Percentiles rank a stretch among this genome's conserved stretches.
phyloP scores from a whole-genome alignment of 2,113 vertebrate genomes.

The Seriola quinqueradiata region DNA sequence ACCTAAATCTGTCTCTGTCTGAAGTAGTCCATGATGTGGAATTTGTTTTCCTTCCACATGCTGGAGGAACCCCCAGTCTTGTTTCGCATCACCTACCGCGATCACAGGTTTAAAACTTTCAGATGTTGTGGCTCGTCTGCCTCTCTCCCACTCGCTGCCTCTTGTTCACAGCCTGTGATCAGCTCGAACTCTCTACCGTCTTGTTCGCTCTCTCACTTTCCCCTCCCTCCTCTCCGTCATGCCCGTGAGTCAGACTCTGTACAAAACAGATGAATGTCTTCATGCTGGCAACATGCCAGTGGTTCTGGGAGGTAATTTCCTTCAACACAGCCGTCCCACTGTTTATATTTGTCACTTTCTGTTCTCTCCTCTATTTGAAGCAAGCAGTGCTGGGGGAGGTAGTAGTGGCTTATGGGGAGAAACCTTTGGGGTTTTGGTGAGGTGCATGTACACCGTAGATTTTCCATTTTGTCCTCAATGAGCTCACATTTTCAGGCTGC shows the following conservation, averaged over 20 bases:
- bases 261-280: conserved; percentile 83
- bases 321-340: conserved; percentile 74
- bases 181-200: conserved; percentile 46
- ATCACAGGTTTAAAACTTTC: conserved; percentile 81
- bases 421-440: conserved; percentile 13
- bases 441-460: background rate
- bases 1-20: conserved; percentile 69
- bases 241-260: conserved; percentile 69
- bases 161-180: conserved; percentile 57
- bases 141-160: conserved; percentile 37
- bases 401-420: conserved; percentile 15
- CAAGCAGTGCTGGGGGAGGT: conserved; percentile 13
- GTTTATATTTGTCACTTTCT: conserved; percentile 83
- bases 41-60: conserved; percentile 65
- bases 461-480: conserved; percentile 1
- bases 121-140: conserved; percentile 64
- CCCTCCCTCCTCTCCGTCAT: conserved; percentile 50
- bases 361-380: conserved; percentile 52
- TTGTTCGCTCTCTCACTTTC: conserved; percentile 33
- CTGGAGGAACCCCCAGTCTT: conserved; percentile 73
- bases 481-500: conserved; percentile 8
- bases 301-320: conserved; percentile 85
- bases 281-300: conserved; percentile 79
- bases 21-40: conserved; percentile 64
- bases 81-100: conserved; percentile 69